Evolutionary conservation across 2,797 vertebrate species (phyloP).

Genomic region (Silurus lanzhouensis): DNA sequence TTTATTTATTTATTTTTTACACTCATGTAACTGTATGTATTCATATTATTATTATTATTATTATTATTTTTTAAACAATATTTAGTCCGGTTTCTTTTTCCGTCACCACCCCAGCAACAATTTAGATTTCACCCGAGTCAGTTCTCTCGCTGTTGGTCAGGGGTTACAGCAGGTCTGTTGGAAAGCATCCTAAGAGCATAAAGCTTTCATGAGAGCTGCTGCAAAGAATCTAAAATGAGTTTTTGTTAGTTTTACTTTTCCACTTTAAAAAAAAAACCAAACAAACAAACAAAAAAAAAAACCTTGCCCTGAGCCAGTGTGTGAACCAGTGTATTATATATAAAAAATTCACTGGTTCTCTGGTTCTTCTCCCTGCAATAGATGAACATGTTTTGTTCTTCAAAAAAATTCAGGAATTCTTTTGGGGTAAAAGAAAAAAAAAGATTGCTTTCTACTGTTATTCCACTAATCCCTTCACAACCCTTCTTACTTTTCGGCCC

Average conservation of each 20-base stretch:
- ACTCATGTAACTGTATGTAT: not conserved
- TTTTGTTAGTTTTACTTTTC: not conserved
- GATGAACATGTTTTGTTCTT: no score
- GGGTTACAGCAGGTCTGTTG: not conserved
- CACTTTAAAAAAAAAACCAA: not conserved
- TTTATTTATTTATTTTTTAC: no score
- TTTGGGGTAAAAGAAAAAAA: not conserved
- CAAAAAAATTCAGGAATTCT: not conserved
- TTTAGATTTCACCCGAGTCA: not conserved
- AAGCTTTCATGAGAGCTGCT: not conserved
- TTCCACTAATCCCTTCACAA: no score
- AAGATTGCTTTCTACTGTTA: no score
- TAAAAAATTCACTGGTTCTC: not conserved
- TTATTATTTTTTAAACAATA: not conserved
- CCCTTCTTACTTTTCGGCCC: no score
- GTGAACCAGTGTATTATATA: not conserved
- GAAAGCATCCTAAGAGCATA: not conserved
- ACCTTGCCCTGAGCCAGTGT: not conserved
- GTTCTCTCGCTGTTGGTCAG: not conserved
- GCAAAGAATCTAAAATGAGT: not conserved
- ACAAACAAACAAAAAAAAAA: not conserved
- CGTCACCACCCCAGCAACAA: not conserved
- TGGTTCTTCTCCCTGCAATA: not conserved
- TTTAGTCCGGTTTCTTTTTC: not conserved
- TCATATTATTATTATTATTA: no score